phyloP scores from a whole-genome alignment of 2,797 vertebrate genomes.

The Nyctibius grandis region DNA sequence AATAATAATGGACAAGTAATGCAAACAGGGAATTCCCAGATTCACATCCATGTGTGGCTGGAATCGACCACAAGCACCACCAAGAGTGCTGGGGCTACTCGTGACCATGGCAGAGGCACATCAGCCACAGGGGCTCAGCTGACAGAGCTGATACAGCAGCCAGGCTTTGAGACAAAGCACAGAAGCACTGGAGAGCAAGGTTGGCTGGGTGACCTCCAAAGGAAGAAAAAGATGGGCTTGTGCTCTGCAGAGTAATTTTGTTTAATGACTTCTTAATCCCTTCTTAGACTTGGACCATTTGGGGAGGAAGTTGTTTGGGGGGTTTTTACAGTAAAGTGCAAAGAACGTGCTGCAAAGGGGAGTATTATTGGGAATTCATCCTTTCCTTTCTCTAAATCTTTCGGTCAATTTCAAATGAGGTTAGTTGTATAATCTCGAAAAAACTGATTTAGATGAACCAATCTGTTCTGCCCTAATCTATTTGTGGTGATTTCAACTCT shows the following conservation, averaged over 20 bases:
- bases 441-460: not conserved
- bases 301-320: not conserved
- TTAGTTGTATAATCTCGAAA: not conserved
- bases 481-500: not conserved
- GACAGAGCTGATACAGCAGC: rapidly evolving
- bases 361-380: not conserved
- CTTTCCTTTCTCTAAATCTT: not conserved
- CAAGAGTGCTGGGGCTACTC: rapidly evolving
- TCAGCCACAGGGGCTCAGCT: not conserved
- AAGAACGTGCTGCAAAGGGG: not conserved
- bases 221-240: not conserved
- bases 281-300: not conserved
- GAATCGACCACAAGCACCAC: not conserved
- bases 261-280: not conserved
- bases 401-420: not conserved
- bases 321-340: not conserved
- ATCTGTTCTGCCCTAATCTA: not conserved
- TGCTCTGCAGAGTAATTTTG: not conserved
- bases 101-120: rapidly evolving
- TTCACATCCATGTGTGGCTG: not conserved
- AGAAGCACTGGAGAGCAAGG: not conserved
- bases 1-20: not conserved
- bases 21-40: not conserved
- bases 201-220: not conserved
- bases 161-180: not conserved